Percentiles rank a stretch among this genome's conserved stretches.
Conservation (phyloP, 2,888 invertebrate genomes). For the Mimas tiliae region DNA sequence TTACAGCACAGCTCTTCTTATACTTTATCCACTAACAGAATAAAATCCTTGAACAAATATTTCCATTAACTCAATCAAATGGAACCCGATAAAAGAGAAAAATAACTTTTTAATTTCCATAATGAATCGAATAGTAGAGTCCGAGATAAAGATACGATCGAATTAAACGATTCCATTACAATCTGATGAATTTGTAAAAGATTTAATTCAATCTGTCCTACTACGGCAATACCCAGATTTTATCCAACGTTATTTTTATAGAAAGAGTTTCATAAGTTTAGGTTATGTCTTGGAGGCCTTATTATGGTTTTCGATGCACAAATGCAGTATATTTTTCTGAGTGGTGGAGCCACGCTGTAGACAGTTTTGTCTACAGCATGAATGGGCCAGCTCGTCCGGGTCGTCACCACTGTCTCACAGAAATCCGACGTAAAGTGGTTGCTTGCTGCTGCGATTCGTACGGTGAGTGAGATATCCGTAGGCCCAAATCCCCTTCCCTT, state of each 20-base stretch:
- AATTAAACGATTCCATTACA: slow-evolving; percentile 35
- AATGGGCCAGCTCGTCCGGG: too few species aligned
- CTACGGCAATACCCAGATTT: slow-evolving; percentile 8
- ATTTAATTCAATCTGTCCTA: slow-evolving; percentile 35
- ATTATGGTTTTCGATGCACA: too few species aligned
- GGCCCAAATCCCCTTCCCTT: too few species aligned
- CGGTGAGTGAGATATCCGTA: too few species aligned
- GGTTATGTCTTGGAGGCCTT: neutral
- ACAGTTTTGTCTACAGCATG: too few species aligned
- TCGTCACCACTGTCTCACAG: too few species aligned
- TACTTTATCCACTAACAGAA: neutral
- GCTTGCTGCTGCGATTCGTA: too few species aligned
- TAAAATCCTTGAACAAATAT: neutral
- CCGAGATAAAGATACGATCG: slow-evolving; percentile 39
- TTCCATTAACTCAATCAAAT: neutral
- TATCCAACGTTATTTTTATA: neutral
- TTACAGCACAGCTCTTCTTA: too few species aligned
- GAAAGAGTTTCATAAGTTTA: neutral
- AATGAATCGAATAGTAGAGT: slow-evolving; percentile 38
- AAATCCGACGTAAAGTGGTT: too few species aligned
- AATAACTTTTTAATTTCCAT: slow-evolving; percentile 31
- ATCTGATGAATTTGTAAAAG: slow-evolving; percentile 40
- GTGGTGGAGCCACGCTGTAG: too few species aligned
- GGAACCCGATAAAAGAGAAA: slow-evolving; percentile 9
- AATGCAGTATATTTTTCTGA: too few species aligned